Base-by-base conservation (phyloP, 2,113 vertebrate species). In the Mola mola region DNA sequence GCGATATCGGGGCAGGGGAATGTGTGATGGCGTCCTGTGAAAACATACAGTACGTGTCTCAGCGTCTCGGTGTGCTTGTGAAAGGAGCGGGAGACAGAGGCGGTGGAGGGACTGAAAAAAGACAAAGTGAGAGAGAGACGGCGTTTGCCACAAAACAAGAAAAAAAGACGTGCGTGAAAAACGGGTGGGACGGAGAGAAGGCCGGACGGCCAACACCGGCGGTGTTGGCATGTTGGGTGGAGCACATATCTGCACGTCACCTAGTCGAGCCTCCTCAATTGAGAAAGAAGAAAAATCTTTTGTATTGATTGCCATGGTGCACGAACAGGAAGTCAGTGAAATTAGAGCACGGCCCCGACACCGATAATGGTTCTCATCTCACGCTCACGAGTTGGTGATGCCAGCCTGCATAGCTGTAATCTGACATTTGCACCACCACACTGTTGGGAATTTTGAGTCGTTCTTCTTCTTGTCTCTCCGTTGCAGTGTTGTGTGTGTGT, bases 191-290 rank as follows among this genome's bases (percentile, higher is more conserved):
- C 42, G 50, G 50, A 58, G 57, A 26, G 58, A 62, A 75, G 15
- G 66, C 10, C 33, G 65, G 57, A 47, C 2, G 49, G 41, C 9
- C 13, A 12, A 34, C 84, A 83, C 68, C 83, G 85, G 85, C 72
- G 33, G 75, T 53, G 43, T 68, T 65, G 75, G 76, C 78, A 74
- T 52, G 76, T 59, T 70, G 56, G 75, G 72, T 64, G 64, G 79
- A 75, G 70, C 48, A 53, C 2, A 25, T 72, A 82, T 88, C n/a
- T 67, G 83, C 34, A 33, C 40, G 19, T 75, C 75, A 72, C 67
- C 63, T 62, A 59, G 59, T 63, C 67, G 8, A 64, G 79, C 52
- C 72, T 62, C 71, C 12, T 63, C 56, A 78, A 78, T 74, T 36
- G 13, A 78, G 60, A 63, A 41, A 47, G 38, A 43, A 53, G 42